Evolutionary conservation across 1,140 invertebrate genomes (phyloP).

Genomic region (Yoshiicerus persimilis): DNA sequence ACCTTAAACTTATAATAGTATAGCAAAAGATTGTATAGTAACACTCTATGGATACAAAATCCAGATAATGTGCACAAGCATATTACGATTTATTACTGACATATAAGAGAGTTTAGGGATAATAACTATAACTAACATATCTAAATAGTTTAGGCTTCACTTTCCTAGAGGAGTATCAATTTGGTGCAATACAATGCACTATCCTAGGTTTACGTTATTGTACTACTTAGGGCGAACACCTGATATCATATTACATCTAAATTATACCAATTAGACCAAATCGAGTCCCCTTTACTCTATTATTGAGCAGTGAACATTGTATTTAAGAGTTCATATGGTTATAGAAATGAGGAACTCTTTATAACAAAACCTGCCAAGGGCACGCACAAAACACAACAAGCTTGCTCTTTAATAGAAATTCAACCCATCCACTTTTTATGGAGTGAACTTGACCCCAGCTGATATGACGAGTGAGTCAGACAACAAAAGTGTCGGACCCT

Average conservation of each 20-base stretch:
- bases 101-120: too few relatives aligned
- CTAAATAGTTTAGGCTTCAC: background rate
- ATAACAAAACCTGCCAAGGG: background rate
- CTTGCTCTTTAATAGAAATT: background rate
- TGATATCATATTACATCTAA: conserved; percentile 47
- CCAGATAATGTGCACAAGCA: too few relatives aligned
- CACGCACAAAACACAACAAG: background rate
- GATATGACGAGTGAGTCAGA: conserved; percentile 21
- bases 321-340: background rate
- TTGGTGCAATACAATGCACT: background rate
- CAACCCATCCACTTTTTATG: background rate
- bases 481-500: conserved; percentile 21
- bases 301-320: background rate
- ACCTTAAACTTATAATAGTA: background rate
- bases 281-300: conserved; percentile 3
- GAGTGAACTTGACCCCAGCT: conserved; percentile 5
- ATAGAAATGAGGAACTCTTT: background rate
- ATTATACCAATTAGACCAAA: conserved; percentile 46
- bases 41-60: background rate
- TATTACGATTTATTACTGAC: too few relatives aligned
- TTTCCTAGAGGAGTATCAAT: background rate
- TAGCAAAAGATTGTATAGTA: background rate
- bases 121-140: too few relatives aligned
- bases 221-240: conserved; percentile 35
- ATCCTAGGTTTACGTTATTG: background rate